These are phyloP conservation scores for Himalopsyche kuldschensis DNA, from an alignment of 2,888 invertebrate species.

Conservation along the genomic window DNA sequence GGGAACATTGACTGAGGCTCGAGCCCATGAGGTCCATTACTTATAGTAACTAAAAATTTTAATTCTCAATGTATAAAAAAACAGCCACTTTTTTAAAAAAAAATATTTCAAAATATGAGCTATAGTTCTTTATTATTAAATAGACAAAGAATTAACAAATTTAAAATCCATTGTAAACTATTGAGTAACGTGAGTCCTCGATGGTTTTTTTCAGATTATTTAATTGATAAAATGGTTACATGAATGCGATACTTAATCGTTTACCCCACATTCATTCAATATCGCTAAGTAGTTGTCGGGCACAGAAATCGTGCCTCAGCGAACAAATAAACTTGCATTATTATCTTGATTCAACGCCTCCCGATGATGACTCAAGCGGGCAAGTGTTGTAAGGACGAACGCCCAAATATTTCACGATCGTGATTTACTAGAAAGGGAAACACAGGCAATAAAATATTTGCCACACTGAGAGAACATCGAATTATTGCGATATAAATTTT, in stretches of 20 bases:
- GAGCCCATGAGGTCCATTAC: too few relatives aligned
- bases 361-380: not conserved
- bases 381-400: conserved; percentile 16
- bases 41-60: too few relatives aligned
- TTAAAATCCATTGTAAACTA: too few relatives aligned
- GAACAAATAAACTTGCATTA: not conserved
- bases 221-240: not conserved
- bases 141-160: too few relatives aligned
- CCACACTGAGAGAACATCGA: not conserved
- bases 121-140: too few relatives aligned
- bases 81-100: too few relatives aligned
- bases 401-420: conserved; percentile 19
- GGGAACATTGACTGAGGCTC: too few relatives aligned
- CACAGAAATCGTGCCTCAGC: not conserved
- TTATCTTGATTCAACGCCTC: not conserved
- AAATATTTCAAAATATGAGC: too few relatives aligned
- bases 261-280: not conserved
- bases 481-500: not conserved
- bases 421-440: not conserved
- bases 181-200: too few relatives aligned
- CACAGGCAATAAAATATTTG: not conserved
- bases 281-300: not conserved
- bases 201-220: not conserved
- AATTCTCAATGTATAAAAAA: too few relatives aligned
- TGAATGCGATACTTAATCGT: not conserved